phyloP scores from a whole-genome alignment of 2,113 vertebrate genomes.

The Blennius ocellaris region DNA sequence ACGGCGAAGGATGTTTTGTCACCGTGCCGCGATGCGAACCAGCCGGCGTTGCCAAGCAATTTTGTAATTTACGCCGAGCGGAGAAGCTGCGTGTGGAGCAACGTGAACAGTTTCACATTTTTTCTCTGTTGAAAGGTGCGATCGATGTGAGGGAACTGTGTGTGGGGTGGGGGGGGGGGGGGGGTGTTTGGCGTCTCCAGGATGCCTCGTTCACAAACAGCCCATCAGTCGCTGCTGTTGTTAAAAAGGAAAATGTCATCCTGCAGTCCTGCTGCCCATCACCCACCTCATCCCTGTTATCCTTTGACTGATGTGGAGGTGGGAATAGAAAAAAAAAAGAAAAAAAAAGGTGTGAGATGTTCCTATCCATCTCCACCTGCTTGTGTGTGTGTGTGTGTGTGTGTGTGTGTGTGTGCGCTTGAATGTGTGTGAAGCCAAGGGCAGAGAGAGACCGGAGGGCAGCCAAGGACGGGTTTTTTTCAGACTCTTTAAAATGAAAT shows the following conservation, averaged over 20 bases:
- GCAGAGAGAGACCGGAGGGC: background rate
- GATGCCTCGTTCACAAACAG: background rate
- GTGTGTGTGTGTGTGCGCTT: constrained; percentile 16
- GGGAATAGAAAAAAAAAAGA: no score
- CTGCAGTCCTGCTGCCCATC: background rate
- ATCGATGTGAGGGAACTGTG: constrained; percentile 13
- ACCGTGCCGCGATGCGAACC: no score
- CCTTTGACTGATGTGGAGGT: constrained; percentile 24
- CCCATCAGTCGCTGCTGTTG: background rate
- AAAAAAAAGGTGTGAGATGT: constrained; percentile 25
- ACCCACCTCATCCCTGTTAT: constrained; percentile 7
- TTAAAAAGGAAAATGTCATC: background rate
- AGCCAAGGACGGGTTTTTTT: constrained; percentile 22
- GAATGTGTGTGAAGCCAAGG: constrained; percentile 10
- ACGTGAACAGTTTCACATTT: background rate
- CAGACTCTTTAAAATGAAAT: no score
- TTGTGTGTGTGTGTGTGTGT: constrained; percentile 5
- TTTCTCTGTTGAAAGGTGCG: background rate
- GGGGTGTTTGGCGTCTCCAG: no score
- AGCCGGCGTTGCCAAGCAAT: no score
- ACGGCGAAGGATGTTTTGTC: no score
- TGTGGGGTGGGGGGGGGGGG: background rate
- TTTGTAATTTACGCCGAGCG: no score
- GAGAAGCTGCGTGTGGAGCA: no score
- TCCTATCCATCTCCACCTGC: constrained; percentile 47